These are phyloP conservation scores for Riparia riparia DNA, from an alignment of 2,113 vertebrate species.

Conservation along the genomic window DNA sequence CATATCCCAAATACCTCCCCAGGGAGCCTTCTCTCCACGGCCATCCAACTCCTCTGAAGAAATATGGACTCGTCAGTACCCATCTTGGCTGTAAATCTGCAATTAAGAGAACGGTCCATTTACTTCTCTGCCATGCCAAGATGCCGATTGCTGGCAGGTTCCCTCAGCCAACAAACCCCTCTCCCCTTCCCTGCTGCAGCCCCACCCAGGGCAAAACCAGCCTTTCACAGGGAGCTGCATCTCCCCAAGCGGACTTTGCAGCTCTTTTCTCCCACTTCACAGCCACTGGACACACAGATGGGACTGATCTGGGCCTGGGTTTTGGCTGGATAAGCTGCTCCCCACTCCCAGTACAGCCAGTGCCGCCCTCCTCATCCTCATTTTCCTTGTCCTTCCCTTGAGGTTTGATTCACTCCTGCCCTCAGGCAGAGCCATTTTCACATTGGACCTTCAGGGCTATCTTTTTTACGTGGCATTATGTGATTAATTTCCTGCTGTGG, in stretches of 20 bases:
- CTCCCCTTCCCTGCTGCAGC: neutral
- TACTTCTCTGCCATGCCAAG: neutral
- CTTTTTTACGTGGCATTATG: neutral
- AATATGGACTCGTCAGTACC: constrained; percentile 41
- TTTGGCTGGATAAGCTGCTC: neutral
- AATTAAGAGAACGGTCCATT: constrained; percentile 13
- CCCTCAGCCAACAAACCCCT: neutral
- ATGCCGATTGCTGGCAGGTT: neutral
- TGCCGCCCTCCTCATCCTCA: neutral
- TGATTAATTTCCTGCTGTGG: constrained; percentile 33
- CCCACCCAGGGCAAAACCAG: neutral
- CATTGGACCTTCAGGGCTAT: neutral
- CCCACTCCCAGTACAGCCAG: accelerated
- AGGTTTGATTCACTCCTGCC: neutral
- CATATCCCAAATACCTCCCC: constrained; percentile 21
- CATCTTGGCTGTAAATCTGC: constrained; percentile 35
- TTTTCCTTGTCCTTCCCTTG: neutral
- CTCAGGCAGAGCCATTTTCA: constrained; percentile 1
- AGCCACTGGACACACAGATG: accelerated
- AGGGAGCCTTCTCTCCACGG: constrained; percentile 45
- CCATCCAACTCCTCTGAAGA: constrained; percentile 37
- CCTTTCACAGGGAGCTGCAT: neutral
- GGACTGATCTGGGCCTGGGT: neutral
- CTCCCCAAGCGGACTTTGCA: neutral
- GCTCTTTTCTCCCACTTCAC: neutral